Conservation (phyloP, 1,140 invertebrate species). For the Hormaphis cornu region DNA sequence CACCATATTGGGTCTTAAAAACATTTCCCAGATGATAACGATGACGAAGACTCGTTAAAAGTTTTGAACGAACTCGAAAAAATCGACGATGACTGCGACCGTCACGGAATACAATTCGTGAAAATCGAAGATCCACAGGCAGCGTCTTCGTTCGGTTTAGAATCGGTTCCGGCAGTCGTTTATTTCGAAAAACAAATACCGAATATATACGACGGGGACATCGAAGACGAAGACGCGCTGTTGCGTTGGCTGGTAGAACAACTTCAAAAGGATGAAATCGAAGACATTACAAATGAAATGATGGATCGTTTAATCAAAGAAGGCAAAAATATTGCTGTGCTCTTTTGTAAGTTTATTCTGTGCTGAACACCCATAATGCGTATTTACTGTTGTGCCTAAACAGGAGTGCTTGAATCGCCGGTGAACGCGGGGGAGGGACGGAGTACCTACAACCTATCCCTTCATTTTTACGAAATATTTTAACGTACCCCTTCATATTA, state of each 20-base stretch:
- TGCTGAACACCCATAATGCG: neutral
- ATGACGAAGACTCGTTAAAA: slow-evolving; percentile 71
- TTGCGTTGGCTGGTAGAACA: slow-evolving; percentile 78
- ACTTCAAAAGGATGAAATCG: slow-evolving; percentile 84
- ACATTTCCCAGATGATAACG: slow-evolving; percentile 60
- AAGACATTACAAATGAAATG: slow-evolving; percentile 91
- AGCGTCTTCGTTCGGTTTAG: slow-evolving; percentile 75
- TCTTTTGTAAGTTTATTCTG: slow-evolving; percentile 69
- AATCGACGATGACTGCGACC: slow-evolving; percentile 86
- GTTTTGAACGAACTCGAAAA: slow-evolving; percentile 78
- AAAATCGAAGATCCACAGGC: slow-evolving; percentile 80
- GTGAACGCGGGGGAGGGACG: no score
- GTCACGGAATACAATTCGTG: slow-evolving; percentile 85
- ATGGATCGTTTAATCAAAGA: slow-evolving; percentile 79
- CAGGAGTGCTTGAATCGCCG: no score
- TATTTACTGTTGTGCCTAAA: no score
- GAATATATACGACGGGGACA: slow-evolving; percentile 83
- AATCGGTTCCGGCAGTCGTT: slow-evolving; percentile 72
- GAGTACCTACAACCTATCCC: neutral
- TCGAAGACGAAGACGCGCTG: slow-evolving; percentile 84
- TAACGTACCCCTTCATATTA: no score
- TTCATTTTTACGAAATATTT: no score
- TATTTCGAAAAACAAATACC: slow-evolving; percentile 90
- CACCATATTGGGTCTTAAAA: neutral
- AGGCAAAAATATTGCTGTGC: slow-evolving; percentile 76